Evolutionary conservation across 2,888 invertebrate genomes (phyloP), one percentile per base, ranked within the genome.

Genomic region (Eilema griseolum): DNA sequence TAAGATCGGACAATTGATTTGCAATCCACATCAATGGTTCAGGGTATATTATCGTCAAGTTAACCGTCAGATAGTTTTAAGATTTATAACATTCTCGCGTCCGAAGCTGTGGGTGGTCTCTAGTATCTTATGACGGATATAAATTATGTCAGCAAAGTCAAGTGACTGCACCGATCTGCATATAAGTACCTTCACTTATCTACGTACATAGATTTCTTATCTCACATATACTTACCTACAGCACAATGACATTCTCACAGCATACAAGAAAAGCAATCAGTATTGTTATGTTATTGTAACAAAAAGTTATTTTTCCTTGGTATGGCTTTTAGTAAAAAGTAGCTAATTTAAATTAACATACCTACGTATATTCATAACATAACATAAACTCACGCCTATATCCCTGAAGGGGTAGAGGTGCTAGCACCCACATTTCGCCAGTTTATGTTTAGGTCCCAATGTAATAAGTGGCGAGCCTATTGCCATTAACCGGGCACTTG

Each of bases 161-260:
- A 69, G 33, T 61, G 37, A 66, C 66, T 33, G 33, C 28, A 61
- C 28, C 31, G 52, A 52, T n/a, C 61, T 33, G 33, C 16, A 56
- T 24, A 61, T 41, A 41, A 41, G 41, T 71, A 56, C 69, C 65
- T 67, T 65, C 65, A 62, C 28, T 46, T 67, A 72, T 69, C 59
- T 70, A 63, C 28, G 14, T 28, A 65, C 61, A 67, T 71, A 69
- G 52, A 52, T 70, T 71, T 74, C 68, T 79, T 79, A 79, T 73
- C 72, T 66, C 10, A n/a, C 67, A 24, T 62, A 62, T 70, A 65
- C n/a, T n/a, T n/a, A n/a, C n/a, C n/a, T n/a, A n/a, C n/a, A 68
- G 41, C 64, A 68, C 72, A 73, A 71, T 79, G 70, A 69, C 37
- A 62, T 76, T 83, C 84, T 71, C 84, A 83, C 78, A 77, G 31